These are phyloP conservation scores for Acanthisitta chloris DNA, from an alignment of 2,113 vertebrate species.

Conservation along the genomic window DNA sequence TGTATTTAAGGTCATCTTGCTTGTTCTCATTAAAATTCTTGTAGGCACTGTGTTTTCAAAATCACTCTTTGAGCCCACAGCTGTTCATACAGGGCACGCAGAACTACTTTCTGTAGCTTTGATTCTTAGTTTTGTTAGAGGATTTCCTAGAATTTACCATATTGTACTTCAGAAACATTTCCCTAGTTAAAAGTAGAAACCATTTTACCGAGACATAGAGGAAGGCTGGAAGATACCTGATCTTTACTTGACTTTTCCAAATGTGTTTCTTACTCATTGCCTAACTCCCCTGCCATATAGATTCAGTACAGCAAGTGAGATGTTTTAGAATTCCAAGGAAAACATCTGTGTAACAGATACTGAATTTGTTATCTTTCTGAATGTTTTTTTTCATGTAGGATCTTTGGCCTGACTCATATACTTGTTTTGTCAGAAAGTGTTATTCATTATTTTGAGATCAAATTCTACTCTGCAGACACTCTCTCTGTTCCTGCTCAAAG, in stretches of 20 bases:
- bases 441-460: neutral
- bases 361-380: neutral
- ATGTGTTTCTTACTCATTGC: neutral
- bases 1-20: neutral
- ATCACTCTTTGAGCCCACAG: neutral
- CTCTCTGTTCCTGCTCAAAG: neutral
- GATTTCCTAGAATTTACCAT: neutral
- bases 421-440: neutral
- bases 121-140: neutral
- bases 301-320: neutral
- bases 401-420: neutral
- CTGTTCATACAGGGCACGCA: neutral
- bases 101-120: neutral
- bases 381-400: neutral
- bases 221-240: neutral
- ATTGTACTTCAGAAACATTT: neutral
- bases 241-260: neutral
- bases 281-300: neutral
- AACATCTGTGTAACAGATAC: neutral
- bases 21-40: neutral
- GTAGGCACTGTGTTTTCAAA: neutral
- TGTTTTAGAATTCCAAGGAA: neutral
- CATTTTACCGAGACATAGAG: neutral
- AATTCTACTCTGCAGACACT: neutral
- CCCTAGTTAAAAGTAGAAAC: neutral